A percentile compares a stretch with the other conserved stretches of the same genome.
phyloP scores from a whole-genome alignment of 2,113 vertebrate species.

The Xiphias gladius region DNA sequence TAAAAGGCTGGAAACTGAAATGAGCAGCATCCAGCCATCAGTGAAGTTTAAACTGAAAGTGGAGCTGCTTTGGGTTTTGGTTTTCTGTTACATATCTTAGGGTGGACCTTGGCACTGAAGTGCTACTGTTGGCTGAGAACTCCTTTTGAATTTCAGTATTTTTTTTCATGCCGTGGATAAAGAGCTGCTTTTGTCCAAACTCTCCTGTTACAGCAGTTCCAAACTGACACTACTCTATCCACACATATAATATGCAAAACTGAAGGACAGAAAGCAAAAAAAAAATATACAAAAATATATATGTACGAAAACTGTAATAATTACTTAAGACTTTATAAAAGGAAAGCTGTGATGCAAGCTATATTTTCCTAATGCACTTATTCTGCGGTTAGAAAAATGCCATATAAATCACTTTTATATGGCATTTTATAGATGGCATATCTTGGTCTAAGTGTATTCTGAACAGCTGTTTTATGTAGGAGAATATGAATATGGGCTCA shows the following conservation, averaged over 20 bases:
- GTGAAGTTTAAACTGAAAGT: not conserved
- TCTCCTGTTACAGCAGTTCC: not conserved
- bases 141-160: not conserved
- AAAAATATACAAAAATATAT: too few species aligned
- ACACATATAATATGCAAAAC: too few species aligned
- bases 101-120: not conserved
- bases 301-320: not conserved
- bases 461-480: not conserved
- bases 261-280: not conserved
- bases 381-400: not conserved
- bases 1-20: conserved; percentile 5
- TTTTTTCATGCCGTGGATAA: not conserved
- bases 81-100: not conserved
- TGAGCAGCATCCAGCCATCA: not conserved
- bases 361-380: not conserved
- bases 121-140: not conserved
- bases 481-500: not conserved
- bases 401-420: not conserved
- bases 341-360: not conserved
- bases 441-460: not conserved
- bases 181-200: not conserved
- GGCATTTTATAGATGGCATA: not conserved
- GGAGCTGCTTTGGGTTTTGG: not conserved
- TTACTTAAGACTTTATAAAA: not conserved
- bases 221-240: not conserved